Conservation (phyloP, 2,888 invertebrate species). For the Cantharis flavilabris region DNA sequence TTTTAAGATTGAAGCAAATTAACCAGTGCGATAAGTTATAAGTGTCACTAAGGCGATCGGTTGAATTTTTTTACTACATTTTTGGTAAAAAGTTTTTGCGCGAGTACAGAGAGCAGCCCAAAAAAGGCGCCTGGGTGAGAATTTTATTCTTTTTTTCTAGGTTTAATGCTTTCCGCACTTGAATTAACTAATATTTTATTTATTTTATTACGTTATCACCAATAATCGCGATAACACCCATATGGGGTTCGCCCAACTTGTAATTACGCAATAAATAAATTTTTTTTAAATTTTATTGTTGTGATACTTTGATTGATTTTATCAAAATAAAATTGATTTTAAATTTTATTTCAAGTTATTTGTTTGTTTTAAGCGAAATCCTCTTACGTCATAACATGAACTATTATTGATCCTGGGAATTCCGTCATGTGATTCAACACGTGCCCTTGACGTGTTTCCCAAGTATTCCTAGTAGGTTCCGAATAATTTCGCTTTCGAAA, state of each 20-base stretch:
- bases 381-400: background rate
- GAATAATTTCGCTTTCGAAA: background rate
- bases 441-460: slow-evolving; percentile 8
- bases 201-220: background rate
- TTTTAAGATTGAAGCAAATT: background rate
- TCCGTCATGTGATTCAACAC: slow-evolving; percentile 23
- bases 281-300: background rate
- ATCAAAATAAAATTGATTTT: background rate
- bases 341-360: background rate
- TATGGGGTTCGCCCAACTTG: background rate
- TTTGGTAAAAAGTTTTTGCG: slow-evolving; percentile 1
- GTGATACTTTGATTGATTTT: background rate
- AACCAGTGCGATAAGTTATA: background rate
- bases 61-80: background rate
- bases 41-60: background rate
- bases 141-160: background rate
- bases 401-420: slow-evolving; percentile 16
- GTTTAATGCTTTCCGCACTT: background rate
- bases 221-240: background rate
- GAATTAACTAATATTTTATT: background rate
- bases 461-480: background rate
- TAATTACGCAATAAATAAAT: background rate
- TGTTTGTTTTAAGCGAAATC: background rate
- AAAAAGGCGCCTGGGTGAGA: slow-evolving; percentile 8
- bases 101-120: background rate